Evolutionary conservation across 2,888 invertebrate genomes (phyloP), one percentile per base, ranked within the genome.

Genomic region (Archips xylosteana): DNA sequence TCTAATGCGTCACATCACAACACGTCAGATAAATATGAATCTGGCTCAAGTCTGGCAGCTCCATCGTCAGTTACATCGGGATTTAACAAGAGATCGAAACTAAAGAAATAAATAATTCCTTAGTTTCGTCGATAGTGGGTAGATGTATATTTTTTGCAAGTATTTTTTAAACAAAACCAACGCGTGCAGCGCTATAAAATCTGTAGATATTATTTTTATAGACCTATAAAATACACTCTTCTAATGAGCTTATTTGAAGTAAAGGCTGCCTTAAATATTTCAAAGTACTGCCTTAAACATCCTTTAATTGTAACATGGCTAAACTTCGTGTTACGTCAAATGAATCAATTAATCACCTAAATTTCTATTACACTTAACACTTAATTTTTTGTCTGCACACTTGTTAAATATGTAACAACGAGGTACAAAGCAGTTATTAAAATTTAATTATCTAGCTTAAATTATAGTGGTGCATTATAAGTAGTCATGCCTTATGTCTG

Each of bases 311-410:
- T n/a, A n/a, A n/a, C n/a, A n/a, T 9, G 23, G 9, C 10, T 32
- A 12, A 57, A 8, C 57, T 57, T 32, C 23, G 2, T 9, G 23
- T 57, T 57, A 13, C 32, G 23, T 32, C 57, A 57, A 2, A 57
- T 57, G 32, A 32, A 57, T 32, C 57, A 32, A 57, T 57, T 57
- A 32, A 57, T 57, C 32, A 57, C 9, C 10, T 23, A 23, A 5
- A 36, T 60, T 60, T n/a, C 34, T 8, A n/a, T 6, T 60, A 2
- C n/a, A 51, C 15, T 51, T 51, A 51, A 51, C 49, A 51, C 49
- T 51, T n/a, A 15, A 15, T 60, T 60, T 60, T 60, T 60, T 60
- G 60, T 60, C 5, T 60, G 78, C 65, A 78, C 80, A 75, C 77
- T 10, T 57, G 59, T 36, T 60, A 60, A 12, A 60, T 60, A 36